phyloP scores from a whole-genome alignment of 1,140 invertebrate species.

The Chironomus striatipennis region DNA sequence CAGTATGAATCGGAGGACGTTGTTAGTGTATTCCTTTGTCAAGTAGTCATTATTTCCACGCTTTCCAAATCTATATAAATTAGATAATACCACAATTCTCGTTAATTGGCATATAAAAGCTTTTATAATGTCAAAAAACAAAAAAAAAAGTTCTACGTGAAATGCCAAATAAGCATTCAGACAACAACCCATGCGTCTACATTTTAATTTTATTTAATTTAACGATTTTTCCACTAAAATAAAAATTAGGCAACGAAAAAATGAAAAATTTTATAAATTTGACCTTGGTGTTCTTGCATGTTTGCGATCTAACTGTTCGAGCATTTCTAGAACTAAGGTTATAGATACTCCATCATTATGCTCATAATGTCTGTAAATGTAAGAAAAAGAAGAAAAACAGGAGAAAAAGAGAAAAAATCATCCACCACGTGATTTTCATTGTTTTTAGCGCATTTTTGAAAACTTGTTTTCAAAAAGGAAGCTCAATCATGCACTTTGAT shows the following conservation, averaged over 20 bases:
- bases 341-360: background rate
- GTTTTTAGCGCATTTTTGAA: too few relatives aligned
- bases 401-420: slow-evolving; percentile 14
- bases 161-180: background rate
- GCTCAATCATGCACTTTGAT: too few relatives aligned
- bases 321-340: background rate
- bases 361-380: background rate
- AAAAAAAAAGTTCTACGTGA: background rate
- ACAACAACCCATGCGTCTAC: too few relatives aligned
- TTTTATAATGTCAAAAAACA: background rate
- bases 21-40: background rate
- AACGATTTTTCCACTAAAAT: too few relatives aligned
- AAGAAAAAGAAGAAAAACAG: background rate
- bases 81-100: too few relatives aligned
- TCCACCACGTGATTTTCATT: background rate
- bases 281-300: background rate
- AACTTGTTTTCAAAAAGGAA: too few relatives aligned
- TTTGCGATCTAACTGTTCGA: background rate
- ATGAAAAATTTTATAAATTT: background rate
- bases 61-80: slow-evolving; percentile 4
- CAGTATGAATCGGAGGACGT: background rate
- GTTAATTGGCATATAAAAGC: too few relatives aligned
- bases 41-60: slow-evolving; percentile 7
- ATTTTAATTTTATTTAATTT: too few relatives aligned
- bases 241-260: background rate